Evolutionary conservation across 1,140 invertebrate genomes (phyloP), one percentile per base, ranked within the genome.

Genomic region (Scaptomyza pallida): DNA sequence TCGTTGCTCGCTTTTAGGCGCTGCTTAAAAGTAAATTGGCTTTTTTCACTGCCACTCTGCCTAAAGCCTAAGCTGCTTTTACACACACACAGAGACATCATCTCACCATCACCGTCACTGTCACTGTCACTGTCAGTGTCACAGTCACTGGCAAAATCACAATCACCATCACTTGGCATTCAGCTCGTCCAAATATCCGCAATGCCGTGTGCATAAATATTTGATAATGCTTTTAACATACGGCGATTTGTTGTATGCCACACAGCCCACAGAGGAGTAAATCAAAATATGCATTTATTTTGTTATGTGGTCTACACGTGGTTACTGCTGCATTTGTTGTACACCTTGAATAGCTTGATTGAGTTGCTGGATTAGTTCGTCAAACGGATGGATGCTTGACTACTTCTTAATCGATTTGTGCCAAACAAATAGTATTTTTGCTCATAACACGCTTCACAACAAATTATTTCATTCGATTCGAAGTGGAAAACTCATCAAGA

Each of bases 131-230:
- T 61, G 19, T 35, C 56, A 47, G 61, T 70, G 33, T 30, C 59
- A 16, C 5, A 33, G 15, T 23, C 40, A 44, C 26, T 60, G 15
- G 43, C 51, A 15, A 30, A 50, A 56, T 23, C 21, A 37, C 17
- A 16, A 47, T 59, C 56, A 48, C 16, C n/a, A 30, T 70, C 61
- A 50, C 52, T 51, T 64, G 61, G 51, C 52, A 50, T 43, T 71
- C 76, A 65, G 60, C 64, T 69, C 62, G 51, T 59, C 41, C 63
- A 77, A 72, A 75, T 65, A 81, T 81, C 82, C 81, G 81, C 81
- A 85, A 68, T 85, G 81, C 77, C 61, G 82, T 69, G 45, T 86
- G 74, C 82, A 86, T 88, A 88, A 88, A 88, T 88, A 88, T 86
- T 86, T 86, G 67, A 86, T 69, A 72, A 82, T 78, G 75, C 71